Percentiles rank a stretch among this genome's conserved stretches.
Evolutionary conservation across 2,888 invertebrate genomes (phyloP).

Genomic region (Dicroscelio sp.): DNA sequence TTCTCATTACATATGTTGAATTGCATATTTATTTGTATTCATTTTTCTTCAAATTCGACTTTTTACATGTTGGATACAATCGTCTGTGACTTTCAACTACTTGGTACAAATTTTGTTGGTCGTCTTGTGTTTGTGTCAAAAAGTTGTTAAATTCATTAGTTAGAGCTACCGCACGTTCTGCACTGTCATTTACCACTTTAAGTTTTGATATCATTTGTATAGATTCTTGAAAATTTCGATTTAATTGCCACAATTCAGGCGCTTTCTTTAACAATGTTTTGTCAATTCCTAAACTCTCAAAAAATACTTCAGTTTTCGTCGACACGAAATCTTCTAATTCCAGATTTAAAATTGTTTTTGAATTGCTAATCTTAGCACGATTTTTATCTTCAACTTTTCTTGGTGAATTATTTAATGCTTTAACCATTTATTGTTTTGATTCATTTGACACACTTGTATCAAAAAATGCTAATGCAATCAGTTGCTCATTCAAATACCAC

Average conservation of each 20-base stretch:
- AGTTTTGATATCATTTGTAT: not conserved
- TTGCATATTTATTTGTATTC: no score
- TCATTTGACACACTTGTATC: not conserved
- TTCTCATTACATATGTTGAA: no score
- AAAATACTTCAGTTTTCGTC: not conserved
- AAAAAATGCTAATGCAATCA: constrained; percentile 16
- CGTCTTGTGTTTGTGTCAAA: not conserved
- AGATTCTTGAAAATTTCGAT: not conserved
- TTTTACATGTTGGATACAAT: not conserved
- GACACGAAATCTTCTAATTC: not conserved
- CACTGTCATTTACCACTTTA: not conserved
- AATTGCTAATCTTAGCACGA: not conserved
- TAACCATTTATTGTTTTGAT: not conserved
- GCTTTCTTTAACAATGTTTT: not conserved
- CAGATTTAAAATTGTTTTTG: not conserved
- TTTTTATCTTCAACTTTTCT: not conserved
- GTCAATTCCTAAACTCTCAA: not conserved
- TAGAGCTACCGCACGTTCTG: not conserved
- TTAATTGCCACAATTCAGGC: not conserved
- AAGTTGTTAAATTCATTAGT: not conserved
- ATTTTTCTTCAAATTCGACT: not conserved
- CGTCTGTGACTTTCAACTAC: not conserved
- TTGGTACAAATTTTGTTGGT: not conserved
- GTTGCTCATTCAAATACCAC: constrained; percentile 1
- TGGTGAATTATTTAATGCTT: constrained; percentile 14